A percentile compares a stretch with the other conserved stretches of the same genome.
Conservation (phyloP, 53 echinoderm and acorn worm species). For the Holothuria leucospilota region DNA sequence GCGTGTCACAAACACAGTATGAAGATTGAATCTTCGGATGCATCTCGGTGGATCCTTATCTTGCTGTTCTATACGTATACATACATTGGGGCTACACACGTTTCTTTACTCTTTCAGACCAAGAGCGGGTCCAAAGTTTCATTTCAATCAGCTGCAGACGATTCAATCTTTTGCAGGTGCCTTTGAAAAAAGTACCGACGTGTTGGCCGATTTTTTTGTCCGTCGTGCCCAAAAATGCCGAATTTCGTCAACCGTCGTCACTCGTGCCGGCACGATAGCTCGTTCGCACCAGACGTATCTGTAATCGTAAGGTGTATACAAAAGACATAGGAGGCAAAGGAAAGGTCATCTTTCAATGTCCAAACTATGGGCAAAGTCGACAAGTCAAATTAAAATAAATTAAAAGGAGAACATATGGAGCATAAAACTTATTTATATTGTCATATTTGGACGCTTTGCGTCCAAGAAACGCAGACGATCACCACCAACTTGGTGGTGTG, state of each 20-base stretch:
- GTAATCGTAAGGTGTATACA: neutral
- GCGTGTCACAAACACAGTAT: slow-evolving; percentile 31
- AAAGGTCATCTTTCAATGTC: slow-evolving; percentile 36
- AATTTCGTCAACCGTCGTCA: slow-evolving; percentile 47
- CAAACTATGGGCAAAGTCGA: slow-evolving; percentile 4
- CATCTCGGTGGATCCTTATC: slow-evolving; percentile 29
- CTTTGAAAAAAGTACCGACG: slow-evolving; percentile 28
- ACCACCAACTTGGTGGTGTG: slow-evolving; percentile 16
- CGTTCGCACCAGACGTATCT: neutral
- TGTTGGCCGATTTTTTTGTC: slow-evolving; percentile 38
- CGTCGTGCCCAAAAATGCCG: slow-evolving; percentile 48
- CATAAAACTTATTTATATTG: too few species aligned
- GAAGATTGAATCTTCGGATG: neutral
- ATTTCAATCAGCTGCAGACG: slow-evolving; percentile 39
- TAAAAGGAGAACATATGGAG: too few species aligned
- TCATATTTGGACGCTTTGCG: slow-evolving; percentile 40
- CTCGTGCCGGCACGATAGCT: slow-evolving; percentile 15
- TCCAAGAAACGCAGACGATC: neutral
- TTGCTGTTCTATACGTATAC: slow-evolving; percentile 20
- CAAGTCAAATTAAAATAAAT: slow-evolving; percentile 1
- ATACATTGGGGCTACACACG: slow-evolving; percentile 26
- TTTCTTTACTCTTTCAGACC: slow-evolving; percentile 1
- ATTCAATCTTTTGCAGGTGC: slow-evolving; percentile 52
- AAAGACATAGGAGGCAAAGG: neutral
- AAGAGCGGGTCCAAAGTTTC: slow-evolving; percentile 53